phyloP scores from a whole-genome alignment of 2,797 vertebrate genomes.

The Lates japonicus region DNA sequence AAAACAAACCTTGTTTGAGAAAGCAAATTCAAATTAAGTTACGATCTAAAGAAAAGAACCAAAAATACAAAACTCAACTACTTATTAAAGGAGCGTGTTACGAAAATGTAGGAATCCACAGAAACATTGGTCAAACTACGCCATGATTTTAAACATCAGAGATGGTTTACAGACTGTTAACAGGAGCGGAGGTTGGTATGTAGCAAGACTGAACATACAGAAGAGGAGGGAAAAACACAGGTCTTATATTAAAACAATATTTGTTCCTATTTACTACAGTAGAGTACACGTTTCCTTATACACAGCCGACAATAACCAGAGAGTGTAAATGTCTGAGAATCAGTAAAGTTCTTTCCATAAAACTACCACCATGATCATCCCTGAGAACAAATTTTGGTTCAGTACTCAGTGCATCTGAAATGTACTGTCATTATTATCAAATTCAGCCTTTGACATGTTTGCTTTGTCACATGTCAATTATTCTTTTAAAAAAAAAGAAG shows the following conservation, averaged over 20 bases:
- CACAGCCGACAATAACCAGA: slow-evolving; percentile 66
- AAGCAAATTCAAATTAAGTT: slow-evolving; percentile 54
- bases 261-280: slow-evolving; percentile 78
- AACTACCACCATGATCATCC: slow-evolving; percentile 79
- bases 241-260: slow-evolving; percentile 70
- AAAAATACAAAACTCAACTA: slow-evolving; percentile 47
- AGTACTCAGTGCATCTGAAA: slow-evolving; percentile 80
- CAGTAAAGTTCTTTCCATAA: slow-evolving; percentile 53
- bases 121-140: slow-evolving; percentile 56
- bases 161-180: slow-evolving; percentile 47
- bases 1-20: slow-evolving; percentile 37
- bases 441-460: slow-evolving; percentile 47
- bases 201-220: slow-evolving; percentile 48
- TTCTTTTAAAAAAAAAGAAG: slow-evolving; percentile 13
- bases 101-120: slow-evolving; percentile 55
- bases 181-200: slow-evolving; percentile 32
- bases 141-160: slow-evolving; percentile 52
- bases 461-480: slow-evolving; percentile 29
- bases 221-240: slow-evolving; percentile 39
- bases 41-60: slow-evolving; percentile 34
- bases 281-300: slow-evolving; percentile 76
- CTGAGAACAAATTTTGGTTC: slow-evolving; percentile 88
- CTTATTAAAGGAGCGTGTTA: slow-evolving; percentile 42
- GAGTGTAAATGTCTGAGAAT: slow-evolving; percentile 62
- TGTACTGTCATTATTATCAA: slow-evolving; percentile 51